Conservation (phyloP, 2,888 invertebrate genomes). For the Macrophya annulata region DNA sequence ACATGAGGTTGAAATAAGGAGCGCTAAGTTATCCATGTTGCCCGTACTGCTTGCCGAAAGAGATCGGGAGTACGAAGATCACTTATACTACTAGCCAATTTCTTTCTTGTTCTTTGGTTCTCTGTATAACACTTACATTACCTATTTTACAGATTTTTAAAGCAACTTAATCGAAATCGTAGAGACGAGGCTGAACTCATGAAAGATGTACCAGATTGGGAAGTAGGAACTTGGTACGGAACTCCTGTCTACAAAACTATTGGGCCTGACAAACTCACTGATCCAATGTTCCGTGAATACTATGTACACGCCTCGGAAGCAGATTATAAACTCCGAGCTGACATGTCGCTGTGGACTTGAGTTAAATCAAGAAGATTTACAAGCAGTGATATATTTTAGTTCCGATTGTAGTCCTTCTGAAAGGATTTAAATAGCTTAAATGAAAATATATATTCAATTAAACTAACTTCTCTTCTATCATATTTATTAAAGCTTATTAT, state of each 20-base stretch:
- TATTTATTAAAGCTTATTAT: neutral
- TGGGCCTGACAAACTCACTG: conserved; percentile 69
- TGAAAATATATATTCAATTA: neutral
- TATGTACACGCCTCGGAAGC: neutral
- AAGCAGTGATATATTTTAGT: conserved; percentile 16
- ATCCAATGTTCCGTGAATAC: neutral
- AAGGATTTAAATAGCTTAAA: neutral
- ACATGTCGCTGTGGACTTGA: conserved; percentile 40
- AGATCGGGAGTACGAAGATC: conserved; percentile 86
- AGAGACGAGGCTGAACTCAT: conserved; percentile 93
- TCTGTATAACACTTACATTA: neutral
- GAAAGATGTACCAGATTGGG: conserved; percentile 95
- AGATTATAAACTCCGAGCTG: neutral
- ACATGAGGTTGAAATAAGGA: conserved; percentile 88
- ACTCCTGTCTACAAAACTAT: conserved; percentile 90
- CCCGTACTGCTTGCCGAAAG: conserved; percentile 92
- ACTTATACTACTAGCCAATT: neutral
- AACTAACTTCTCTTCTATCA: neutral
- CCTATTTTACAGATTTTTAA: conserved; percentile 82
- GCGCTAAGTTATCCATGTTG: conserved; percentile 88
- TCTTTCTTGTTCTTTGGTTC: neutral
- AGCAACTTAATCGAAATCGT: conserved; percentile 89
- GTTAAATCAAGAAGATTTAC: neutral
- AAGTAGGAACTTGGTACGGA: conserved; percentile 93
- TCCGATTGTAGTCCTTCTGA: conserved; percentile 27